Conservation (phyloP, 1,140 invertebrate genomes). For the Leptestheria dahalacensis region DNA sequence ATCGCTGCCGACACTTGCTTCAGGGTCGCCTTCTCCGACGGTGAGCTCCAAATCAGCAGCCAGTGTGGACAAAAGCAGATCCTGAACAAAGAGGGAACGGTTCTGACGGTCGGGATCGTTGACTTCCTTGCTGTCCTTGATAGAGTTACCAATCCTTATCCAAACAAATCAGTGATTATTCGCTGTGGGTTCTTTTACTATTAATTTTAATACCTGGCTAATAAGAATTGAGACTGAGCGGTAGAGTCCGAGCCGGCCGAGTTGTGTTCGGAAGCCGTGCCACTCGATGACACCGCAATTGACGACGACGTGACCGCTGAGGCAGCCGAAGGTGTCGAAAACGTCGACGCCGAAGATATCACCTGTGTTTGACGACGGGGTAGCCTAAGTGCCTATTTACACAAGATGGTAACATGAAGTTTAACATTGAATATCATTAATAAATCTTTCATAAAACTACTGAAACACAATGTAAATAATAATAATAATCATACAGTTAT, state of each 20-base stretch:
- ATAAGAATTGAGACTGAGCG: constrained; percentile 36
- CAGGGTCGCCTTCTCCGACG: not conserved
- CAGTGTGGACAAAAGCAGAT: constrained; percentile 46
- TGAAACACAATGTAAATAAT: not conserved
- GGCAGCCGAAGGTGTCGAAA: constrained; percentile 26
- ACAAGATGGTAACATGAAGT: not conserved
- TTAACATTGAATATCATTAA: not conserved
- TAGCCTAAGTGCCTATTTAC: constrained; percentile 66
- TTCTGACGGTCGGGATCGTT: constrained; percentile 44
- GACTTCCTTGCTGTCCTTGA: constrained; percentile 36
- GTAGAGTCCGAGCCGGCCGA: constrained; percentile 24
- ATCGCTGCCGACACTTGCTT: not conserved
- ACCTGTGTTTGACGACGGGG: constrained; percentile 53
- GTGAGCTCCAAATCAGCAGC: constrained; percentile 24
- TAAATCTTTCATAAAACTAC: not conserved
- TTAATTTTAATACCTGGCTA: constrained; percentile 35
- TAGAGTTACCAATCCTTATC: constrained; percentile 34
- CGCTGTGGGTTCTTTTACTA: not conserved
- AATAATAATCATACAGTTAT: not conserved
- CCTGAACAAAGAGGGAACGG: constrained; percentile 49
- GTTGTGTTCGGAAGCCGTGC: constrained; percentile 24
- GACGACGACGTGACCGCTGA: constrained; percentile 30
- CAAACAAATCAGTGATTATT: not conserved
- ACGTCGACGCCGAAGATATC: constrained; percentile 23
- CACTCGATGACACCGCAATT: constrained; percentile 29